phyloP scores from a whole-genome alignment of 92 coral and sea anemone species.

The Actinernus sp. region DNA sequence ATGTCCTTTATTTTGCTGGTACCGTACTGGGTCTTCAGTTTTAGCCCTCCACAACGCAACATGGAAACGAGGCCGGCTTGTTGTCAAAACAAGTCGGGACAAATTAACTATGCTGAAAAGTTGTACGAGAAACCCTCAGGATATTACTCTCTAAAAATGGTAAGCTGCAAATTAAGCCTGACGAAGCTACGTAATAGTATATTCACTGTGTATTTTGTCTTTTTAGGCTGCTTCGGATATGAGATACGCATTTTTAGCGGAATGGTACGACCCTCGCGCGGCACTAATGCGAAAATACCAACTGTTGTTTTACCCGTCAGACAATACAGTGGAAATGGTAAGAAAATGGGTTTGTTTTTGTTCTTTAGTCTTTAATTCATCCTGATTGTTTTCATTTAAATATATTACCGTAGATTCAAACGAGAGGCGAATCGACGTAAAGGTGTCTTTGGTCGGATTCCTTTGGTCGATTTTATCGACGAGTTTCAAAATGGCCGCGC shows the following conservation, averaged over 20 bases:
- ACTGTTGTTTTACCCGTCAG: conserved; percentile 89
- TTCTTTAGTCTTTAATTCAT: no score
- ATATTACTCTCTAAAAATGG: conserved; percentile 43
- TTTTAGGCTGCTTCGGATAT: conserved; percentile 80
- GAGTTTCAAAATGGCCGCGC: no score
- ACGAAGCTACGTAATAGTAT: not conserved
- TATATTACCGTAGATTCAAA: no score
- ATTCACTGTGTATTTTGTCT: not conserved
- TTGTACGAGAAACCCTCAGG: not conserved
- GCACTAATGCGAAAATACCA: conserved; percentile 95
- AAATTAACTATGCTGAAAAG: conserved; percentile 4
- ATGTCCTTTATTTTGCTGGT: no score
- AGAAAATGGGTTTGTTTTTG: no score
- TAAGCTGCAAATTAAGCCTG: conserved; percentile 14
- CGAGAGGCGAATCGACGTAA: no score
- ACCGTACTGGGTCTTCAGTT: no score
- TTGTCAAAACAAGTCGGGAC: conserved; percentile 83
- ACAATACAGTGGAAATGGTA: conserved; percentile 97
- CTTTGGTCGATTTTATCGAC: no score
- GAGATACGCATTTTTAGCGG: conserved; percentile 92
- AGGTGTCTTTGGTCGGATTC: no score
- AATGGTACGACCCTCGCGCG: conserved; percentile 97
- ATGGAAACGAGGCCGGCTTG: conserved; percentile 73
- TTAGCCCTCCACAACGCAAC: no score
- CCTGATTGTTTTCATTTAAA: no score